Base-by-base conservation (phyloP, 2,113 vertebrate species). In the Daphoenositta chrysoptera region DNA sequence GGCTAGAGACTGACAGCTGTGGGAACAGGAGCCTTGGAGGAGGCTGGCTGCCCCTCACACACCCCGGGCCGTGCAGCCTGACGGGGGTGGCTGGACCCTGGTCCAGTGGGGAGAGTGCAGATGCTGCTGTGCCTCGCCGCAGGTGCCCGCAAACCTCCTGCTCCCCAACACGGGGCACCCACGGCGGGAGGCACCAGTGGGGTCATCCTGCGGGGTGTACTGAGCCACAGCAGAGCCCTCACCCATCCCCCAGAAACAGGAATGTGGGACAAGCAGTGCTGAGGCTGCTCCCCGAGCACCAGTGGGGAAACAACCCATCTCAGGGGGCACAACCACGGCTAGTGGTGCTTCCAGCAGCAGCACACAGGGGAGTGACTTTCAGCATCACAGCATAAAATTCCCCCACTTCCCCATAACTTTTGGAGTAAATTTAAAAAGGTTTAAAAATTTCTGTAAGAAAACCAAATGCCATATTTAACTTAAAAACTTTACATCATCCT, bases 101-200 rank as follows among this genome's bases (percentile, higher is more conserved):
- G 28, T 9, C 15, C 26, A 2, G 37, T 0, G 1, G 6, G 44
- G 23, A 39, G 47, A 75, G 13, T 0, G 4, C 65, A 51, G 70
- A 39, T 1, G 1, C 24, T 57, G 54, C 64, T 31, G 22, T 18
- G 56, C 60, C 51, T 63, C 0, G 0, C 28, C 64, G 27, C 21
- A 35, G 40, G 31, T 12, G 23, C 48, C 24, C 2, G 2, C 61
- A 72, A 69, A 37, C 42, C n/a, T 60, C 31, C 61, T 7, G 10
- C 72, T 69, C 45, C 76, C 42, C 4, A 2, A 0, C 14, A 15
- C 2, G 11, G 31, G 35, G 35, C 30, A 76, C n/a, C 37, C 31
- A n/a, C n/a, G n/a, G n/a, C n/a, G 30, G 72, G 39, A 53, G 33
- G 35, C 35, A 45, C 6, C 4, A 1, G 15, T 4, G 33, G 37